A percentile compares a stretch with the other conserved stretches of the same genome.
Evolutionary conservation across 2,113 vertebrate genomes (phyloP).

Genomic region (Etia nguti): DNA sequence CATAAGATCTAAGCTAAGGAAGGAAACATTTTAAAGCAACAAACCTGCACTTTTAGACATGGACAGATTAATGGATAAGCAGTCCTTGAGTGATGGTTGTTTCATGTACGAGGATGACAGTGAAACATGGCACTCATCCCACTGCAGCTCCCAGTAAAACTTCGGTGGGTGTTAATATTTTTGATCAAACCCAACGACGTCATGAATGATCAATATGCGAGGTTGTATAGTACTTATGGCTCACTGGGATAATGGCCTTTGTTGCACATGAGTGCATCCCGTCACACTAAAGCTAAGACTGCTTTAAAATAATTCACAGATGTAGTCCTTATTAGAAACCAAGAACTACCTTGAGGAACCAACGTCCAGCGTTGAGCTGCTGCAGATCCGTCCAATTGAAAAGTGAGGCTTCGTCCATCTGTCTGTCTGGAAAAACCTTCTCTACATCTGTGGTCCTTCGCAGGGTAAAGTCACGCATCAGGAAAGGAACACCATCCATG

Average conservation of each 20-base stretch:
- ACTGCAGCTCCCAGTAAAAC: background rate
- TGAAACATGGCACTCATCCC: background rate
- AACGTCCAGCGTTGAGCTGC: constrained; percentile 86
- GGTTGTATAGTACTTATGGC: background rate
- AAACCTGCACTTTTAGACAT: background rate
- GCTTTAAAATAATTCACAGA: background rate
- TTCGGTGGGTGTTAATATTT: background rate
- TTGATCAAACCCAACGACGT: background rate
- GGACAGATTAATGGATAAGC: background rate
- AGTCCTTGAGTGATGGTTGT: background rate
- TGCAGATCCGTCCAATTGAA: constrained; percentile 94
- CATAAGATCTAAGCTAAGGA: background rate
- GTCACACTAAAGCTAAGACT: background rate
- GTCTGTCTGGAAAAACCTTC: constrained; percentile 78
- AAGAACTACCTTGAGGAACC: constrained; percentile 85
- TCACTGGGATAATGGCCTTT: background rate
- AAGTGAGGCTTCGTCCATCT: constrained; percentile 72
- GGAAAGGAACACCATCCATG: constrained; percentile 89
- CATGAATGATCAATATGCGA: background rate
- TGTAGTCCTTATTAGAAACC: background rate
- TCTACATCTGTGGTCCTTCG: constrained; percentile 87
- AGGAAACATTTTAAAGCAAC: background rate
- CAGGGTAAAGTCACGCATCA: constrained; percentile 85
- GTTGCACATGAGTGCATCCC: background rate
- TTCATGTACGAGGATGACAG: background rate